These are phyloP conservation scores for Centrocercus urophasianus DNA, from an alignment of 2,113 vertebrate species.

Conservation along the genomic window DNA sequence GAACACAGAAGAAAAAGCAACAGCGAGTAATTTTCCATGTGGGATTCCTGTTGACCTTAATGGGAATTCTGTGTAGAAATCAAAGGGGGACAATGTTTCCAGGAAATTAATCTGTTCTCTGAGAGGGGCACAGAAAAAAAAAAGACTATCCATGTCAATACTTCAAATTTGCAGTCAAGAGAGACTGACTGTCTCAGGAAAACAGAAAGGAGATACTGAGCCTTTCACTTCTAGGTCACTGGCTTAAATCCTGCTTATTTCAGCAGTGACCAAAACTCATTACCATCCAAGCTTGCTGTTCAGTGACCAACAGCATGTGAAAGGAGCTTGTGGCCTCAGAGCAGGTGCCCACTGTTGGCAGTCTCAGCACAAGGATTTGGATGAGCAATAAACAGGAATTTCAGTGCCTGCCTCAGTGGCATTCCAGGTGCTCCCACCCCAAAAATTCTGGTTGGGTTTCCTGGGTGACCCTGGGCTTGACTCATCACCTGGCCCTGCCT, in stretches of 20 bases:
- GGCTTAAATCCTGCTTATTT: constrained; percentile 69
- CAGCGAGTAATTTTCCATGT: background rate
- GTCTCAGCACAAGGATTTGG: constrained; percentile 30
- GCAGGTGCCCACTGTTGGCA: constrained; percentile 43
- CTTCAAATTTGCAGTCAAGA: constrained; percentile 54
- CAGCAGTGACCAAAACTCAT: constrained; percentile 73
- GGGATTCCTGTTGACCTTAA: constrained; percentile 34
- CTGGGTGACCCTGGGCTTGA: background rate
- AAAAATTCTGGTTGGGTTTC: background rate
- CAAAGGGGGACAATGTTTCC: background rate
- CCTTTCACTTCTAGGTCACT: constrained; percentile 73
- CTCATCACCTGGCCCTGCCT: background rate
- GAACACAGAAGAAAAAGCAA: constrained; percentile 38
- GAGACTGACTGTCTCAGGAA: constrained; percentile 42
- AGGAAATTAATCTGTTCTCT: constrained; percentile 2
- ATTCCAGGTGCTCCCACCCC: background rate
- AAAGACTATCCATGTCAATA: constrained; percentile 51
- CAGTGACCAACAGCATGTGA: constrained; percentile 63
- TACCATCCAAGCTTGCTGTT: constrained; percentile 56
- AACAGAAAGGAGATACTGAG: constrained; percentile 47
- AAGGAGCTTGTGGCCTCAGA: constrained; percentile 61
- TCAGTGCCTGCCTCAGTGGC: background rate
- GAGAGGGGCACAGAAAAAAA: background rate
- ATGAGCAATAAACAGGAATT: background rate
- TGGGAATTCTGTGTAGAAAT: constrained; percentile 36